Evolutionary conservation across 2,797 vertebrate species (phyloP), one percentile per base, ranked within the genome.

Genomic region (Fistularia commersonii): DNA sequence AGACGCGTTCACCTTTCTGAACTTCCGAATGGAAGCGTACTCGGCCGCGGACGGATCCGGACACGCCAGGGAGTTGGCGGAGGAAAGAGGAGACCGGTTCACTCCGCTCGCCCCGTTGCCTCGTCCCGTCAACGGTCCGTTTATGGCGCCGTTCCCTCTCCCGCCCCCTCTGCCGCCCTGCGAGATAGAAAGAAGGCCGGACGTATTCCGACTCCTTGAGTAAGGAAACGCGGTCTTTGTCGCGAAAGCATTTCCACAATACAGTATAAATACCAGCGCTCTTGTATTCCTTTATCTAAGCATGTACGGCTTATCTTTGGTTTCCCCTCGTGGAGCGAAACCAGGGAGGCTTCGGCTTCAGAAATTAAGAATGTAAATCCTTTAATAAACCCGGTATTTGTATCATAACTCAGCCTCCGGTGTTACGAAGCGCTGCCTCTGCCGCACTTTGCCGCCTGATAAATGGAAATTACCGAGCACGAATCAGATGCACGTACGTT

Each of bases 11-110:
- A 89, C 86, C 81, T 91, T 90, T 67, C 70, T 80, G 62, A 88
- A 89, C 74, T 91, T 92, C 38, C 85, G 82, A 65, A 92, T 82
- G 33, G 87, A 86, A 23, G 90, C 89, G 2, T 91, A 91, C 57
- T 91, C 91, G 0, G 83, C 82, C 33, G 51, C 77, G 7, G 75
- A 63, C 1, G 78, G 60, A 5, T 90, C 89, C 45, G 89, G 87
- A 61, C 53, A 66, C 36, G 64, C 62, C 63, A 80, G 49, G 4
- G 74, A 80, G 74, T 72, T 82, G n/a, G 71, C 62, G 11, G 85
- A 81, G 13, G 85, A 65, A 55, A 81, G 48, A 41, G 76, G 79
- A 8, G 80, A 80, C 53, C 77, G 68, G 48, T 59, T 82, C 11
- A 61, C 50, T 8, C 66, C 81, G 6, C 48, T 72, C 1, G 47